Conservation (phyloP, 2,797 vertebrate genomes). For the Sebastiscus tertius region DNA sequence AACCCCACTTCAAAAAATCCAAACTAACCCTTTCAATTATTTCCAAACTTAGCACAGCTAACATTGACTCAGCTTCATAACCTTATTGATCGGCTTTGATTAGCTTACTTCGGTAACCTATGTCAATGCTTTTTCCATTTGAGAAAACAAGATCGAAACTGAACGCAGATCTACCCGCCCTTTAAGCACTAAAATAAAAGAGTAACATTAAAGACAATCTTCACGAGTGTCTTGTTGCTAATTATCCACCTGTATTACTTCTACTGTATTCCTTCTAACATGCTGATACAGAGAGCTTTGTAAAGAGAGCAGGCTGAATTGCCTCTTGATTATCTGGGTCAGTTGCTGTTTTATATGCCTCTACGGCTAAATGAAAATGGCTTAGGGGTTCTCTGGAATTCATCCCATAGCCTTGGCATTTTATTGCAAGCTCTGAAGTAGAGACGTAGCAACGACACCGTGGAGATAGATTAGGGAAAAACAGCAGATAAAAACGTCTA, state of each 20-base stretch:
- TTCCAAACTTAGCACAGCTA: too few species aligned
- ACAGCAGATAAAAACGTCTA: not conserved
- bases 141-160: too few species aligned
- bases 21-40: too few species aligned
- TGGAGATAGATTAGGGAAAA: not conserved
- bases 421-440: not conserved
- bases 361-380: constrained; percentile 20
- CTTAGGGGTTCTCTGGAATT: constrained; percentile 22
- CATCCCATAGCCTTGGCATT: not conserved
- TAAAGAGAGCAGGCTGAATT: constrained; percentile 22
- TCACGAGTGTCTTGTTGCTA: not conserved
- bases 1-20: too few species aligned
- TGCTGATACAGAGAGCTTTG: constrained; percentile 16
- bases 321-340: constrained; percentile 45
- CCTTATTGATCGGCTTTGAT: too few species aligned
- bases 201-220: not conserved
- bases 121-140: too few species aligned
- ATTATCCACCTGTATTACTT: not conserved
- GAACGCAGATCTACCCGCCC: too few species aligned
- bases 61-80: too few species aligned
- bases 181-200: not conserved
- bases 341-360: constrained; percentile 40
- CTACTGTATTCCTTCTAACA: not conserved
- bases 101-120: too few species aligned
- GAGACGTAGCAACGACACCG: not conserved